Evolutionary conservation across 92 coral and sea anemone species (phyloP), one percentile per base, ranked within the genome.

Genomic region (Phymanthus crucifer): DNA sequence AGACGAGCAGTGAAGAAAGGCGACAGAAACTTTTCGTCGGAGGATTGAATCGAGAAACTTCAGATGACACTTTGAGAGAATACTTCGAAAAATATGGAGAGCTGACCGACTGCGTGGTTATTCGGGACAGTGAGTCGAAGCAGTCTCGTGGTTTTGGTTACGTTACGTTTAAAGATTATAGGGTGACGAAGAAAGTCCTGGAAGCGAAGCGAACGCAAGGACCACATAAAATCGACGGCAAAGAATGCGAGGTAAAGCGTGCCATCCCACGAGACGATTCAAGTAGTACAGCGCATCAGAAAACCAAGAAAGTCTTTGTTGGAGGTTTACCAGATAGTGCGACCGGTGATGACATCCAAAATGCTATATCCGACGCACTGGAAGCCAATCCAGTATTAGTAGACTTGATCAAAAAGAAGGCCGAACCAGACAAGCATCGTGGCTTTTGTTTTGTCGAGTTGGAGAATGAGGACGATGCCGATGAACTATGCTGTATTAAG

Each of bases 231-330:
- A 90, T 95, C 68, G 98, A 91, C 48, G 93, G 89, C 31, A 95
- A 93, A 48, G 90, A 86, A 70, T 94, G 90, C 12, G 98, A 95
- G 71, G 98, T 95, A 67, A 95, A 93, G 66, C 91, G 97, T 32
- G 98, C 98, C 38, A 95, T 95, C 46, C 98, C 98, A 4, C 89
- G 98, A 31, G 97, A 90, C 72, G 97, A 95, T 36, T 56, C 83
- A 6, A 90, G 87, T 78, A 16, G 83, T 0, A 87, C 91, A 61
- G 79, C 94, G 23, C 98, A 90, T 48, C 46, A 61, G 5, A 89
- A 91, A 65, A 90, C 98, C 68, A 95, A 90, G 90, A 95, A 95
- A 80, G 86, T 95, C 38, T 95, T 95, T 73, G 81, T 95, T 75
- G 98, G 98, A 24, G 98, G 98, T 29, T 43, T 95, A 43, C 78